Base-by-base conservation (phyloP, 2,797 vertebrate genomes). In the Dallia pectoralis region DNA sequence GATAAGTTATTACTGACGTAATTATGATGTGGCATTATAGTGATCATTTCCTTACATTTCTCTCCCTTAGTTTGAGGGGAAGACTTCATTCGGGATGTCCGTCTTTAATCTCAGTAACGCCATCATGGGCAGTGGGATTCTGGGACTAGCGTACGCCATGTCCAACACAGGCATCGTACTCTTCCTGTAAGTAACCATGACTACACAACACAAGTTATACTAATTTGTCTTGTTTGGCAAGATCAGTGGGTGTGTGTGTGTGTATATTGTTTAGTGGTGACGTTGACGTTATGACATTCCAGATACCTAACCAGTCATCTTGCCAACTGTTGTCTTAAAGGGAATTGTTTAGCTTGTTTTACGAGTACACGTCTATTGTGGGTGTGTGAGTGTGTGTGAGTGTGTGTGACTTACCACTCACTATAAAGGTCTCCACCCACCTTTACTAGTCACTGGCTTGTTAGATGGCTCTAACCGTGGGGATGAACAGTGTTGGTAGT, bases 81-180 rank as follows among this genome's bases (percentile, higher is more conserved):
- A 95, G 91, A 94, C 94, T 18, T 95, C 94, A 0, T 93, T 95
- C 32, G 93, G 93, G 51, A 95, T 95, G 94, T 96, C 94, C 0
- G 89, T 94, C 73, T 96, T 95, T 82, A 95, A 95, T 88, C 91
- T 95, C 78, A 95, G 94, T 83, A 95, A 95, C 0, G 93, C 94
- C 76, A 95, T 95, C 89, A 95, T 95, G 94, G 95, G 94, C 67
- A 95, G 94, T 7, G 93, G 94, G 51, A 94, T 96, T 77, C 83
- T 96, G 72, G 95, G 94, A 64, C 86, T 95, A 74, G 92, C 94
- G 0, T 95, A 94, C 0, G 95, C 94, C 83, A 94, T 96, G 95
- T 93, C 93, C 19, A 95, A 95, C 87, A 96, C 94, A 0, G 94
- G 95, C 69, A 90, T 96, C 18, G 11, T 95, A 67, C 85, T 96